Percentiles rank a stretch among this genome's conserved stretches.
These are phyloP conservation scores for Myotis myotis DNA, from an alignment of 2,797 vertebrate species.

Conservation along the genomic window DNA sequence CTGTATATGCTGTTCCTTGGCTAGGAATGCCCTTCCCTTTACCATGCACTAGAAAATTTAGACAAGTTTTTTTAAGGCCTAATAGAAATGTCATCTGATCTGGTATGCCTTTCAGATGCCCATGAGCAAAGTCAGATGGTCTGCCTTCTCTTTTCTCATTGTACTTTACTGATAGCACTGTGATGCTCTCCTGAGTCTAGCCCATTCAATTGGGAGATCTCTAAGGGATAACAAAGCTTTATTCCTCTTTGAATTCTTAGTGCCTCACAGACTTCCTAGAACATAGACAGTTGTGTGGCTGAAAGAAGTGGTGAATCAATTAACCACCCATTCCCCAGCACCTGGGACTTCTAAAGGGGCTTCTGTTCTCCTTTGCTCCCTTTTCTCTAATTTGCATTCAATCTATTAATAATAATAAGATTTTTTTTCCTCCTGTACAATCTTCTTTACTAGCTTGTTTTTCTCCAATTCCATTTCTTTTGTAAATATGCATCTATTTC, in stretches of 20 bases:
- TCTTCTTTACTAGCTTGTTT: background rate
- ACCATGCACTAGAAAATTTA: background rate
- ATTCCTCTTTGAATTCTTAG: background rate
- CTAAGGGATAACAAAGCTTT: background rate
- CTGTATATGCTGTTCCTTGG: background rate
- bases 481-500: background rate
- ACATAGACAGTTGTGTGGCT: background rate
- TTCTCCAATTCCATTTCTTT: background rate
- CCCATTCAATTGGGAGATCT: background rate
- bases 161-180: background rate
- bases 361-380: background rate
- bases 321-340: background rate
- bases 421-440: background rate
- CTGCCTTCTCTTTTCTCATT: background rate
- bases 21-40: background rate
- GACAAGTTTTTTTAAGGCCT: background rate
- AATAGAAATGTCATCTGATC: constrained; percentile 18
- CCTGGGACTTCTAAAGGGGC: background rate
- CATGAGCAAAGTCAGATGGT: background rate
- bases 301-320: background rate
- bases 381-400: background rate
- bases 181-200: background rate
- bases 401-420: background rate
- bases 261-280: background rate
- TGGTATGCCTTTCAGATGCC: background rate